These are phyloP conservation scores for Tyria jacobaeae DNA, from an alignment of 2,888 invertebrate genomes.

Conservation along the genomic window DNA sequence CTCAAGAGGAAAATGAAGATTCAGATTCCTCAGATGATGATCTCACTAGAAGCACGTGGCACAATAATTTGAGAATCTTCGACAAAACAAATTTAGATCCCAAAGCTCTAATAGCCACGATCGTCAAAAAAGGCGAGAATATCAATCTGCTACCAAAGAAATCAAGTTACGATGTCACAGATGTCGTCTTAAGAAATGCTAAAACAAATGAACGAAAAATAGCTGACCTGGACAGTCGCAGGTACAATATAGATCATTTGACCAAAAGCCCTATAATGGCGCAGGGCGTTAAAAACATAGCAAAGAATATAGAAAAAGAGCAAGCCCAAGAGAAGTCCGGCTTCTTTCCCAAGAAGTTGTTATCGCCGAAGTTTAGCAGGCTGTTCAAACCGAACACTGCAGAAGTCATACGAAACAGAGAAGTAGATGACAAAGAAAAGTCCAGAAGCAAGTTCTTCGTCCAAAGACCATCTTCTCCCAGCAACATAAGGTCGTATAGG, in stretches of 20 bases:
- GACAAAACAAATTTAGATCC: constrained; percentile 62
- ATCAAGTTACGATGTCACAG: constrained; percentile 69
- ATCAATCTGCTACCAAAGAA: constrained; percentile 61
- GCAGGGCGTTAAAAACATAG: constrained; percentile 63
- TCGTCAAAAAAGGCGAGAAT: constrained; percentile 64
- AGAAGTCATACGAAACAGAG: constrained; percentile 64
- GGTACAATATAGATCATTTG: constrained; percentile 69
- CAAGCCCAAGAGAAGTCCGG: constrained; percentile 64
- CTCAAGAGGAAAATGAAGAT: constrained; percentile 46
- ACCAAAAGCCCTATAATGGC: constrained; percentile 62
- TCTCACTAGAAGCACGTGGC: constrained; percentile 53
- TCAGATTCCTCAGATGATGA: constrained; percentile 52
- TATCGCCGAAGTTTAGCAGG: constrained; percentile 79
- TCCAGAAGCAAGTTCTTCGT: constrained; percentile 80
- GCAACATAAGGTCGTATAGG: constrained; percentile 63
- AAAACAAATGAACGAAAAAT: constrained; percentile 60
- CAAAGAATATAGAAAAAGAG: constrained; percentile 56
- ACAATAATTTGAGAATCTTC: constrained; percentile 54
- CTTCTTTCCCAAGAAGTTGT: constrained; percentile 75
- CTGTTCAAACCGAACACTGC: constrained; percentile 72
- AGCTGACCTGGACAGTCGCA: constrained; percentile 62
- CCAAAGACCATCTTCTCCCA: constrained; percentile 70
- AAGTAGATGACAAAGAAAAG: constrained; percentile 64
- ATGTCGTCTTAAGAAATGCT: constrained; percentile 59
- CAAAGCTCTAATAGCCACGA: constrained; percentile 55